Evolutionary conservation across 2,113 vertebrate genomes (phyloP), one percentile per base, ranked within the genome.

Genomic region (Mesoclemmys tuberculata): DNA sequence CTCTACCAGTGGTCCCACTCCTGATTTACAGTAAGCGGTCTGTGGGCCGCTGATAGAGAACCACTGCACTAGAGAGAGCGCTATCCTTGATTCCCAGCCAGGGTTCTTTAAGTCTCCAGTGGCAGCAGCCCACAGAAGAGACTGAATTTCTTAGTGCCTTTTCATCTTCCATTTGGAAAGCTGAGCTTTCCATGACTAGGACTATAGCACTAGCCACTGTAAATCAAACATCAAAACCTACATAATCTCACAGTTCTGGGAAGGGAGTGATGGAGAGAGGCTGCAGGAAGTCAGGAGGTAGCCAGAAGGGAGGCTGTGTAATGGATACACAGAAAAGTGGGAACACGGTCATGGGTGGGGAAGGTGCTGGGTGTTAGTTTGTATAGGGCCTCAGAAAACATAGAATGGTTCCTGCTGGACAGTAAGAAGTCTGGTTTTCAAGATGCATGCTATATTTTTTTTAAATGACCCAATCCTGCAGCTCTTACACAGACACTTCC

Each of bases 131-230:
- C 7, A 2, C 3, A 5, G 26, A 55, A 29, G 6, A 8, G 10
- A 31, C 5, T 0, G 14, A 29, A 4, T 0, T 24, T 13, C 6
- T 48, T 0, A 2, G 21, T 29, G 48, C 29, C 1, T 2, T 26
- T 6, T 31, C 26, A 0, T 0, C 2, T n/a, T n/a, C 16, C 8
- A 5, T 22, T 52, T 18, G 35, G 21, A 8, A 26, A 41, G 41
- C 29, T 41, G 35, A 0, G 0, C 11, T 87, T 18, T n/a, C 46
- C 8, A 46, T 46, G 8, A 46, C 46, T 46, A 46, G 5, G 46
- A 46, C 46, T 21, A 44, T 38, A 80, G 13, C 22, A 10, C 2
- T 2, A 44, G 7, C 18, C 7, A 1, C 29, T 19, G 61, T 2
- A n/a, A 71, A 22, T 11, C 55, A 61, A 61, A 58, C 27, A 26